phyloP scores from a whole-genome alignment of 2,113 vertebrate genomes.

The Oryzias celebensis region DNA sequence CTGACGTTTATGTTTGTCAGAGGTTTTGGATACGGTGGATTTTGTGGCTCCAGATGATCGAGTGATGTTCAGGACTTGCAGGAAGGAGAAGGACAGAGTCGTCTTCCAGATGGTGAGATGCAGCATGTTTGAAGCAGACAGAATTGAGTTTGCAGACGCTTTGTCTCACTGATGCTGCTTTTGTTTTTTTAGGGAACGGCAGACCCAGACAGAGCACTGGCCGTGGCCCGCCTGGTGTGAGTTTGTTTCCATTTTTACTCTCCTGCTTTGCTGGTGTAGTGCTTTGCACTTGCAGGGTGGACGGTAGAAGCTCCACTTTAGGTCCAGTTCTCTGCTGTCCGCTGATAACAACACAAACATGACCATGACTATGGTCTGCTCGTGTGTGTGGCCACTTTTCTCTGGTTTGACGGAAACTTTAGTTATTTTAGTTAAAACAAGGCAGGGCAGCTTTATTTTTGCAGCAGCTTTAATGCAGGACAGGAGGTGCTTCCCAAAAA shows the following conservation, averaged over 20 bases:
- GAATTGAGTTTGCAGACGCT: background rate
- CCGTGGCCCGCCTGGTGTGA: slow-evolving; percentile 92
- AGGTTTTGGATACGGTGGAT: slow-evolving; percentile 89
- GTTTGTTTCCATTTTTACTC: slow-evolving; percentile 56
- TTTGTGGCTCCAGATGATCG: slow-evolving; percentile 92
- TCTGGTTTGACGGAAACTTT: no score
- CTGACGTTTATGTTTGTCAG: slow-evolving; percentile 62
- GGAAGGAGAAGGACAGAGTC: slow-evolving; percentile 81
- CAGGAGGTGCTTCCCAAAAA: no score
- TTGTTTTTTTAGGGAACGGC: slow-evolving; percentile 84
- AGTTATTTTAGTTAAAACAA: no score
- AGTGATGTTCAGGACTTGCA: slow-evolving; percentile 93
- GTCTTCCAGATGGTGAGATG: slow-evolving; percentile 94
- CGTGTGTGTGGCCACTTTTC: no score
- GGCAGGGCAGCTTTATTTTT: no score
- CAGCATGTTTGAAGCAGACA: background rate
- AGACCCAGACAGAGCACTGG: slow-evolving; percentile 88
- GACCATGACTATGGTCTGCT: no score
- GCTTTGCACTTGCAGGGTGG: no score
- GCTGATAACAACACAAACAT: no score
- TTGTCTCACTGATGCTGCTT: background rate
- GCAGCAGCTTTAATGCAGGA: no score
- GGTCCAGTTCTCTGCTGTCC: no score
- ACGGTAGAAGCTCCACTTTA: no score
- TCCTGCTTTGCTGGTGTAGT: background rate